A percentile compares a stretch with the other conserved stretches of the same genome.
phyloP scores from a whole-genome alignment of 2,797 vertebrate genomes.

The Phrynocephalus guinanensis region DNA sequence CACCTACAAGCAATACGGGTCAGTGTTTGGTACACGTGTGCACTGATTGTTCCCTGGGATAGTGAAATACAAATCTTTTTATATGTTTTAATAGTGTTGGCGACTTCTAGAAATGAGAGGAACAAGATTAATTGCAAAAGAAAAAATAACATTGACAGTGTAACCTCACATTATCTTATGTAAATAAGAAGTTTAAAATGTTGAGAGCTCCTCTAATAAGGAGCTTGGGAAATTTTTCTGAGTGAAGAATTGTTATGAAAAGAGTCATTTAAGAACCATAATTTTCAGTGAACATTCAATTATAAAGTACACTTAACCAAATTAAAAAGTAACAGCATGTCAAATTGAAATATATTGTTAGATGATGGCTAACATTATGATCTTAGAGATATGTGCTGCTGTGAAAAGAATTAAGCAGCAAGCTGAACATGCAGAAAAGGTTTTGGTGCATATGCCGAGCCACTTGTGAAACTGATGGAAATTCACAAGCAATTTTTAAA shows the following conservation, averaged over 20 bases:
- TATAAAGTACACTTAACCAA: background rate
- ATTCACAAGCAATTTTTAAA: background rate
- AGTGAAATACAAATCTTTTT: conserved; percentile 1
- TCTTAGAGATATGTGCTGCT: background rate
- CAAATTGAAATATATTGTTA: background rate
- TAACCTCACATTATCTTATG: conserved; percentile 3
- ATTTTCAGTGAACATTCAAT: background rate
- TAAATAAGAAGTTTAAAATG: conserved; percentile 25
- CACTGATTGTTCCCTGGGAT: background rate
- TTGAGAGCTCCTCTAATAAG: background rate
- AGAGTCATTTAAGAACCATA: background rate
- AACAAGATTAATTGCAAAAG: background rate
- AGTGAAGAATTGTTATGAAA: background rate
- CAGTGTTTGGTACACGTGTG: background rate
- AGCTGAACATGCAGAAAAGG: background rate
- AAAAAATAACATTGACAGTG: background rate
- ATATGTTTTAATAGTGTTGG: background rate
- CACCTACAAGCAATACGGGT: background rate
- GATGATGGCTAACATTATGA: background rate
- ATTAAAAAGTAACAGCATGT: background rate
- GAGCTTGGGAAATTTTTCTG: conserved; percentile 6
- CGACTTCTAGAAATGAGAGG: background rate
- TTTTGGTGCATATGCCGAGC: background rate
- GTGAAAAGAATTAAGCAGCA: background rate
- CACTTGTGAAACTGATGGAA: background rate